Base-by-base conservation (phyloP, 2,113 vertebrate genomes). In the Tapirus terrestris region DNA sequence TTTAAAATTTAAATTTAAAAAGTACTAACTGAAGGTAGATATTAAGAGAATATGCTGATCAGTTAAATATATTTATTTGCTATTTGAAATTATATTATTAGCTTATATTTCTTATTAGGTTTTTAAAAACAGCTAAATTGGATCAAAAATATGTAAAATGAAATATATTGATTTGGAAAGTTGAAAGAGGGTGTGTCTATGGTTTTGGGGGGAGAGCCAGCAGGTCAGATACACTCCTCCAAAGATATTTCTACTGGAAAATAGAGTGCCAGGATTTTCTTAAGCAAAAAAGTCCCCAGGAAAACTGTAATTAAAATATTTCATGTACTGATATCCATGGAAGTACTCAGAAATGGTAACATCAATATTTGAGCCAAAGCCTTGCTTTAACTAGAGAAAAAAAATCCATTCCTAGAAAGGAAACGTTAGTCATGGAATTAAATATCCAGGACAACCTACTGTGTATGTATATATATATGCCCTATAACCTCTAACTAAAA, bases 291-390 rank as follows among this genome's bases (percentile, higher is more conserved):
- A 21, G 0, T 45, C 33, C 8, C 1, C 4, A 36, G 27, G 21
- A 92, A 91, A 86, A 65, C 5, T 73, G 18, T 25, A 75, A 86
- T 76, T 75, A 56, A 81, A 81, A 90, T 93, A 90, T 72, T 65
- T 43, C 17, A 60, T 36, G 92, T 76, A 70, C 3, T 17, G 33
- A 85, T 92, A 43, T 75, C 36, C 10, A 14, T 96, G 65, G 18
- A 92, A 43, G 16, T 13, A 58, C 7, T 18, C 14, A 70, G 20
- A 25, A 61, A 61, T 36, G 45, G 6, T 53, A 53, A 90, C 76
- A 92, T 89, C 17, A 86, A 14, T 65, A 84, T 70, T 39, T 72
- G 39, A 60, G 31, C 16, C 84, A 3, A 82, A 81, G 12, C 10
- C 23, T 80, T 63, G 8, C 39, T 95, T 95, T 36, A 87, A 39